Conservation (phyloP, 2,113 vertebrate species). For the Gracilinanus agilis region DNA sequence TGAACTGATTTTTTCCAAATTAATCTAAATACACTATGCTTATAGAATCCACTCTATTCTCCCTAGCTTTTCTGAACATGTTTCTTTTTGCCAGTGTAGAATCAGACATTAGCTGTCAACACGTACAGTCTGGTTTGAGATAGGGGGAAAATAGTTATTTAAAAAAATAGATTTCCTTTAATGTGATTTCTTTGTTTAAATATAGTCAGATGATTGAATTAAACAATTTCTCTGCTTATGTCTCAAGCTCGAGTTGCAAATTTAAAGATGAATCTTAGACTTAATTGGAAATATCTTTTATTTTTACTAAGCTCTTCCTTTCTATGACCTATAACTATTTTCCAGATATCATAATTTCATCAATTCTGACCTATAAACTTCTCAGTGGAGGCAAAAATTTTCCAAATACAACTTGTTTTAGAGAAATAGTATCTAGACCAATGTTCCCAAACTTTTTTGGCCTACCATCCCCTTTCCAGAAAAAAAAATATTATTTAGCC, state of each 20-base stretch:
- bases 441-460: too few relatives aligned
- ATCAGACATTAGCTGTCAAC: not conserved
- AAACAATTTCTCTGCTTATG: not conserved
- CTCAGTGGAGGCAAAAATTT: not conserved
- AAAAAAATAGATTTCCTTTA: constrained; percentile 28
- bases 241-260: not conserved
- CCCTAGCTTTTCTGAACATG: not conserved
- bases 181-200: constrained; percentile 7
- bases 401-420: not conserved
- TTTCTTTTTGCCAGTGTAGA: not conserved
- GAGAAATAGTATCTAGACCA: not conserved
- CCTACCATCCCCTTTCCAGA: too few relatives aligned
- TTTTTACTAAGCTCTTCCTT: not conserved
- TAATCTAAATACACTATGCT: not conserved
- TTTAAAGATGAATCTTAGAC: not conserved
- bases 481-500: too few relatives aligned
- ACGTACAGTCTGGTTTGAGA: not conserved
- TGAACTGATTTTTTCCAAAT: not conserved
- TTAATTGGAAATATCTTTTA: not conserved
- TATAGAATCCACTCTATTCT: not conserved
- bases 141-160: not conserved
- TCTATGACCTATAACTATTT: not conserved
- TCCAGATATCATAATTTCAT: not conserved
- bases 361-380: not conserved
- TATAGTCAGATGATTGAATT: not conserved